Evolutionary conservation across 2,888 invertebrate species (phyloP), one percentile per base, ranked within the genome.

Genomic region (Sphaeridia pumilis): DNA sequence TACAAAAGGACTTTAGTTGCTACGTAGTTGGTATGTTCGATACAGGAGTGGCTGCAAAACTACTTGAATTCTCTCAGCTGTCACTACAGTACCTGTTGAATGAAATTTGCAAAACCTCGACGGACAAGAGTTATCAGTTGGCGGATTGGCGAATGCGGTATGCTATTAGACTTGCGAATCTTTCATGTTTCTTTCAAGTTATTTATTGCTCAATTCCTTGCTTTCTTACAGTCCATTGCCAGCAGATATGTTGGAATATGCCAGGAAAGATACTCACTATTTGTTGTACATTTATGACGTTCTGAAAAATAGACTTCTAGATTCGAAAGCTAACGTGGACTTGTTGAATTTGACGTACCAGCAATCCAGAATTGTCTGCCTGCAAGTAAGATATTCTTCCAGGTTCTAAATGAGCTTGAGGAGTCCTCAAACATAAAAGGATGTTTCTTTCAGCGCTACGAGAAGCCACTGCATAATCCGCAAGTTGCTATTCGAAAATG

Each of bases 1-100:
- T 98, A 27, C 98, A 98, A 70, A 76, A 92, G 17, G 98, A 99
- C 75, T 80, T 97, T 52, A 87, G 92, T 0, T 69, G 98, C 1
- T 98, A 98, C 69, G 73, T 98, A 2, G 94, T 98, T 1, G 94
- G 95, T 63, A 79, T 98, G 81, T 95, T 98, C 69, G 98, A 98
- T 70, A 98, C 97, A 0, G 81, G 88, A 68, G 83, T 85, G 68
- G 95, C 94, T 0, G 83, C 89, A 0, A 79, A 82, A 60, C 74
- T 79, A 2, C 74, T 97, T 1, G 77, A 78, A 24, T 75, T 84
- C 57, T 73, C 80, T 0, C 78, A 80, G 17, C 73, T 83, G 1
- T 88, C 90, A 3, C 73, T 89, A 46, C 82, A 87, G 0, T 81
- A 81, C 69, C 74, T 98, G 34, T 74, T 97, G 31, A 75, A 80